phyloP scores from a whole-genome alignment of 1,140 invertebrate genomes.

The Magallana angulata region DNA sequence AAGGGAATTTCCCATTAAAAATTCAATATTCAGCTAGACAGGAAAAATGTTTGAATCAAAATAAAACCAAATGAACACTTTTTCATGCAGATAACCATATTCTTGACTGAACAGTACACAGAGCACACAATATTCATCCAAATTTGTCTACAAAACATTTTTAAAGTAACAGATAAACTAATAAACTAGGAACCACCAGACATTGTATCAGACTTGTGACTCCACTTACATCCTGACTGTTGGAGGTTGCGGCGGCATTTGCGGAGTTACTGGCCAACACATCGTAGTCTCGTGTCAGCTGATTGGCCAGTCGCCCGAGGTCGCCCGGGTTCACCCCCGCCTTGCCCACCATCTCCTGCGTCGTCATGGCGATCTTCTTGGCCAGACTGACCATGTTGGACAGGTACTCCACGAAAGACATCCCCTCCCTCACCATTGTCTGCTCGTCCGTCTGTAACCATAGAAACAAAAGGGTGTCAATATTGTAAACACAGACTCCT shows the following conservation, averaged over 20 bases:
- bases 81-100: no score
- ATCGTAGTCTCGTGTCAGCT: conserved; percentile 93
- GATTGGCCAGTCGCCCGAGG: conserved; percentile 87
- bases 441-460: conserved; percentile 77
- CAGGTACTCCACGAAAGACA: conserved; percentile 95
- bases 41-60: no score
- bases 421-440: conserved; percentile 65
- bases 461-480: neutral
- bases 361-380: conserved; percentile 95
- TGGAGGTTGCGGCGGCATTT: conserved; percentile 91
- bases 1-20: no score
- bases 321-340: conserved; percentile 85
- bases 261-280: conserved; percentile 91
- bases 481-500: neutral
- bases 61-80: no score
- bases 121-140: no score
- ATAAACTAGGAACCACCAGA: no score
- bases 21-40: no score
- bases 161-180: no score
- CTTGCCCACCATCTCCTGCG: conserved; percentile 95
- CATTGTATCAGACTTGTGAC: no score
- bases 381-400: conserved; percentile 96
- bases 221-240: conserved; percentile 86
- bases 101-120: no score
- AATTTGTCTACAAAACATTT: no score